Conservation (phyloP, 2,888 invertebrate species). For the Carpatolechia fugitivella region DNA sequence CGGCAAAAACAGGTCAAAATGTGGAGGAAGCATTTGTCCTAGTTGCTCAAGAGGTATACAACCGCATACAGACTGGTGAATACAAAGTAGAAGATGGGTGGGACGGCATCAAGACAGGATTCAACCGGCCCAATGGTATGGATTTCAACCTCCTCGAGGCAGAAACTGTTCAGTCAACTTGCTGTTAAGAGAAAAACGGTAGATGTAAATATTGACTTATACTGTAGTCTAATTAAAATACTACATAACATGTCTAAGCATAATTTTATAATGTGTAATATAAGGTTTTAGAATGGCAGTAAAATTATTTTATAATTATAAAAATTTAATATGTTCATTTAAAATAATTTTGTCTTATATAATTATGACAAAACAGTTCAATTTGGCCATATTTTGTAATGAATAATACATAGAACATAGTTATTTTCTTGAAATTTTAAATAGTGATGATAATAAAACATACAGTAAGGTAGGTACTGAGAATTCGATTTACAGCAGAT, state of each 20-base stretch:
- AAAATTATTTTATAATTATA: background rate
- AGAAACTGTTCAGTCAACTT: constrained; percentile 92
- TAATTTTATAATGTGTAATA: constrained; percentile 44
- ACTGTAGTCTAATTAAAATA: constrained; percentile 22
- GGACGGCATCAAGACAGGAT: constrained; percentile 98
- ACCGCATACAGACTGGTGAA: constrained; percentile 93
- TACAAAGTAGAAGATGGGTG: constrained; percentile 96
- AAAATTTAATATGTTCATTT: background rate
- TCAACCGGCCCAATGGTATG: constrained; percentile 88
- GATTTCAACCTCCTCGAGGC: constrained; percentile 93
- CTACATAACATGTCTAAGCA: constrained; percentile 39
- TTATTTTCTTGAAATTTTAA: background rate
- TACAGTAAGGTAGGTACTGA: background rate
- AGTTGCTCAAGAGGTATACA: constrained; percentile 94
- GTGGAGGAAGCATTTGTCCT: constrained; percentile 95
- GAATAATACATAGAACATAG: background rate
- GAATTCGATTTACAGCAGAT: background rate
- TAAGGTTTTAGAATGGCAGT: constrained; percentile 24
- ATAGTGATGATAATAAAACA: too few species aligned
- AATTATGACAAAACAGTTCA: background rate
- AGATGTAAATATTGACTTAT: constrained; percentile 40
- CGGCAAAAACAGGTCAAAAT: constrained; percentile 94
- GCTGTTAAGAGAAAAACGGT: constrained; percentile 81
- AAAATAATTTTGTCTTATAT: background rate
- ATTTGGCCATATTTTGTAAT: background rate